Conservation (phyloP, 1,140 invertebrate genomes). For the Sminthurinus signatus region DNA sequence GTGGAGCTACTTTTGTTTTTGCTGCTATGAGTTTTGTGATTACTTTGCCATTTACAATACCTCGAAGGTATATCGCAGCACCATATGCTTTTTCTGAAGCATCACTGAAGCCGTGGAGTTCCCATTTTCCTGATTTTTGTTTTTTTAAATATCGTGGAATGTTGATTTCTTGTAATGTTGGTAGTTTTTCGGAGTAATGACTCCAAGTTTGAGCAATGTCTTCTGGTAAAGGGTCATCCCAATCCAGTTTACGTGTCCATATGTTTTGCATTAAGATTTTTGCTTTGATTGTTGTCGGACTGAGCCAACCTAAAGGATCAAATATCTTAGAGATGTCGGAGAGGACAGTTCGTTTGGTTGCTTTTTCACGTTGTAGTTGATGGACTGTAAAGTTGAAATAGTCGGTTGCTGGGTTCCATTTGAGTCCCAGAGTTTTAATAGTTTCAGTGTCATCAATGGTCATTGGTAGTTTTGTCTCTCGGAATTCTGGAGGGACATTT, state of each 20-base stretch:
- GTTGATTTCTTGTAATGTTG: neutral
- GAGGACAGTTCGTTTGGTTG: slow-evolving; percentile 31
- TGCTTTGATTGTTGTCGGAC: slow-evolving; percentile 21
- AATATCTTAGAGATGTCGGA: slow-evolving; percentile 34
- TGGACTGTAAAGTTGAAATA: neutral
- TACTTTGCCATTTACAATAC: neutral
- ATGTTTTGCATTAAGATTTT: slow-evolving; percentile 39
- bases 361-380: no score
- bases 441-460: slow-evolving; percentile 26
- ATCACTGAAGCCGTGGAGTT: slow-evolving; percentile 17
- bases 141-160: slow-evolving; percentile 9
- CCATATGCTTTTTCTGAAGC: neutral
- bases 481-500: slow-evolving; percentile 4
- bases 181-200: slow-evolving; percentile 2
- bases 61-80: neutral
- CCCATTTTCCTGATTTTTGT: neutral
- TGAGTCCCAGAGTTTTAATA: slow-evolving; percentile 43
- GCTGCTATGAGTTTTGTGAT: neutral
- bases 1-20: slow-evolving; percentile 30
- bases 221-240: slow-evolving; percentile 30
- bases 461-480: slow-evolving; percentile 14
- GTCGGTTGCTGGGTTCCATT: slow-evolving; percentile 43
- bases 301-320: slow-evolving; percentile 34
- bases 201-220: slow-evolving; percentile 35
- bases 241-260: slow-evolving; percentile 23